Evolutionary conservation across 2,888 invertebrate genomes (phyloP), one percentile per base, ranked within the genome.

Genomic region (Thysanoteuthis rhombus): DNA sequence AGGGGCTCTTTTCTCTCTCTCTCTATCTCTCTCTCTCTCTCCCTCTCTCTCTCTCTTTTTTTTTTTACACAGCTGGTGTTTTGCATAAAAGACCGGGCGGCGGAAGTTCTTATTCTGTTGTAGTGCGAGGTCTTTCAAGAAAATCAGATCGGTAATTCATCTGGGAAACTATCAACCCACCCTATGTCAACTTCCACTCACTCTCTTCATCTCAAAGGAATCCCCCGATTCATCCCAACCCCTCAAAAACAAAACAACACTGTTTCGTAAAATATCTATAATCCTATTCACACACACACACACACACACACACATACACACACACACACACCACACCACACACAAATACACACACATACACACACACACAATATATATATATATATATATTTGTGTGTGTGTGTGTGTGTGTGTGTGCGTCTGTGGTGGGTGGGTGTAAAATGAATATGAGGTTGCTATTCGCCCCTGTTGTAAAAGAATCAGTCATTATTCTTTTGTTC

Each of bases 101-200:
- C 75, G 75, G 75, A 75, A 75, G 75, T 75, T 75, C n/a, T n/a
- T 75, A 36, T 75, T 75, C 75, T 75, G 75, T 75, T 75, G 75
- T 75, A 75, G 75, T 75, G 75, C 75, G 75, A 36, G n/a, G n/a
- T 75, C 75, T 75, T 75, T 75, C 75, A 75, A 75, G 75, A 75
- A 75, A 75, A 75, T 75, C 75, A 75, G 75, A 75, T 75, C 36
- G 75, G 75, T 75, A 75, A 75, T 75, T 75, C 75, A 36, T 75
- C 75, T 75, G 75, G 75, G 75, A 75, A 75, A 75, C 75, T n/a
- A 75, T 75, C 75, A 75, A 75, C n/a, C n/a, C n/a, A 75, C n/a
- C n/a, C n/a, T 2, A 75, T 25, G 52, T 52, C 52, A 52, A 22
- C 5, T 52, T 22, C 52, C 52, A 22, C 25, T 52, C 52, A 52